Evolutionary conservation across 2,888 invertebrate genomes (phyloP), one percentile per base, ranked within the genome.

Genomic region (Tinea pellionella): DNA sequence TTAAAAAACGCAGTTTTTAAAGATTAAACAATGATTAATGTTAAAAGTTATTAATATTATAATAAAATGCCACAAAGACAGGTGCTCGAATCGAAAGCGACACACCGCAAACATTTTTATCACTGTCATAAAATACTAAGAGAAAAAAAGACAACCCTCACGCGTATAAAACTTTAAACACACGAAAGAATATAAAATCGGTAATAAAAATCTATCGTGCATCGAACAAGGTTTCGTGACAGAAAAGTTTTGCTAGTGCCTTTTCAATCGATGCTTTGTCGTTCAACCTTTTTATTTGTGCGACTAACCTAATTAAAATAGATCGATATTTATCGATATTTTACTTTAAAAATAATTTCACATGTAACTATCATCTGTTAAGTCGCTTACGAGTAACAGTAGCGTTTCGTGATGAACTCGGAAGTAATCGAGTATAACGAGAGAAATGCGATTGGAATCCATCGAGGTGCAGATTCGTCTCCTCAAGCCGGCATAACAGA

Each of bases 81-180:
- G 80, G 80, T 80, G 80, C 80, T 77, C 74, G 67, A 75, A 43
- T 59, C 71, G 70, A 75, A 75, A 65, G 65, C 71, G 72, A 77
- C 82, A 79, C 64, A 74, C 85, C 85, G 80, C 84, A 78, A 78
- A 83, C 86, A 79, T 74, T 84, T 85, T 86, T 86, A 87, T 84
- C 77, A 74, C 77, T 64, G 68, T 71, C 78, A 76, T 86, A 85
- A 86, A 85, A 82, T 42, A 29, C 70, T 57, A 56, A 59, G 68
- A 73, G 72, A 74, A 72, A 69, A 74, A 72, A 69, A 66, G 7
- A 42, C 30, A 57, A 71, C 69, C 70, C 69, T 69, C 68, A 73
- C 70, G 71, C 72, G 71, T 68, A 65, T 67, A 66, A 67, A 71
- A 70, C 74, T 78, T 76, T 74, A 77, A 71, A 75, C 72, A 74